Base-by-base conservation (phyloP, 2,888 invertebrate genomes). In the Orthosia incerta region DNA sequence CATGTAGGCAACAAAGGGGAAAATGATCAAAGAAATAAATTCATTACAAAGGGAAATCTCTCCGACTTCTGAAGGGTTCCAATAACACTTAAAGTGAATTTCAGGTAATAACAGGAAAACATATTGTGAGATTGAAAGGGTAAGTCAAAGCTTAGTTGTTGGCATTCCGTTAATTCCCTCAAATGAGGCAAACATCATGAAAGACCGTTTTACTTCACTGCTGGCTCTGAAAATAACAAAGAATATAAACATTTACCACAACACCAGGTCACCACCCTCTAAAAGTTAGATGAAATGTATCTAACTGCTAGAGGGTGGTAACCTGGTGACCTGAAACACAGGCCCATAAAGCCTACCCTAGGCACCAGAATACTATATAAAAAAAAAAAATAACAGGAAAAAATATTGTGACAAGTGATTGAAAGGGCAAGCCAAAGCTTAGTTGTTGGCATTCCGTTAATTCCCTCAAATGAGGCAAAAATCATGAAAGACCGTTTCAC, bases 191-290 rank as follows among this genome's bases (percentile, higher is more conserved):
- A 39, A 39, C 1, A 39, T 39, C 9, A 9, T 39, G 39, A 39
- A 9, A 39, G 39, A 39, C 39, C 9, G 31, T 31, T 31, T 5
- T 7, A 31, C 31, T 31, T 31, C 31, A 55, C n/a, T 57, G 11
- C n/a, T 26, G 5, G 13, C 11, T 57, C 18, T n/a, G 1, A 23
- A 68, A 63, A 75, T 39, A 45, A 63, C 53, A 48, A 53, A 16
- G 16, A 56, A 74, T 26, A 51, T 45, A 26, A 60, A 67, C 53
- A 13, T 62, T n/a, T n/a, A n/a, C n/a, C n/a, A n/a, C n/a, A n/a
- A n/a, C n/a, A n/a, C n/a, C n/a, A n/a, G n/a, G n/a, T n/a, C n/a
- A n/a, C n/a, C n/a, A n/a, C n/a, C n/a, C n/a, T n/a, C n/a, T n/a
- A n/a, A n/a, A n/a, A n/a, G n/a, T n/a, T n/a, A n/a, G n/a, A n/a